These are phyloP conservation scores for Micoletzkya japonica DNA, from an alignment of 2,888 invertebrate species.

Conservation along the genomic window DNA sequence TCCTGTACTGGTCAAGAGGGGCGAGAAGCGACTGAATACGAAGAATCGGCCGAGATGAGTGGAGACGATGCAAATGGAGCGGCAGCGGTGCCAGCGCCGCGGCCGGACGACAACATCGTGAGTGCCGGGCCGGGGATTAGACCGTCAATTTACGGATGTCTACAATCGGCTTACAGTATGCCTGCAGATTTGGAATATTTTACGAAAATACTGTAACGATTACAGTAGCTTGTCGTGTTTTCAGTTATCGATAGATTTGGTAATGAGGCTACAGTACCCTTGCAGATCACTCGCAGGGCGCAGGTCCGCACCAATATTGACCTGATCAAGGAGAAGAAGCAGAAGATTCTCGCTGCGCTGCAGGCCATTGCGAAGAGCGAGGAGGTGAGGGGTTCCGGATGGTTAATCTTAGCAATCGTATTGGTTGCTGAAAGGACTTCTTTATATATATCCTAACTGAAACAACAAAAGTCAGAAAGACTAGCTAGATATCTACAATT, in stretches of 20 bases:
- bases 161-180: too few species aligned
- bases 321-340: constrained; percentile 41
- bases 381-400: constrained; percentile 29
- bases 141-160: too few species aligned
- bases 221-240: too few species aligned
- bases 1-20: too few species aligned
- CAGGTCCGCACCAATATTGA: constrained; percentile 40
- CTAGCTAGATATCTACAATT: not conserved
- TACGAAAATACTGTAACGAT: too few species aligned
- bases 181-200: too few species aligned
- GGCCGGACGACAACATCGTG: constrained; percentile 19
- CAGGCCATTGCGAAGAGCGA: constrained; percentile 34
- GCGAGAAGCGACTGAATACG: too few species aligned
- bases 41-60: too few species aligned
- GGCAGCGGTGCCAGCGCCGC: constrained; percentile 6
- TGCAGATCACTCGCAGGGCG: constrained; percentile 41
- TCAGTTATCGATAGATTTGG: not conserved
- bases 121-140: too few species aligned
- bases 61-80: not conserved
- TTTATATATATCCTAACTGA: not conserved
- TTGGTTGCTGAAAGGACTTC: not conserved
- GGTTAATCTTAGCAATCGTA: not conserved
- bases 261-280: not conserved
- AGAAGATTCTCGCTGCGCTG: constrained; percentile 36
- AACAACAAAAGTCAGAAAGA: not conserved